Base-by-base conservation (phyloP, 2,888 invertebrate genomes). In the Himalopsyche tibetana region DNA sequence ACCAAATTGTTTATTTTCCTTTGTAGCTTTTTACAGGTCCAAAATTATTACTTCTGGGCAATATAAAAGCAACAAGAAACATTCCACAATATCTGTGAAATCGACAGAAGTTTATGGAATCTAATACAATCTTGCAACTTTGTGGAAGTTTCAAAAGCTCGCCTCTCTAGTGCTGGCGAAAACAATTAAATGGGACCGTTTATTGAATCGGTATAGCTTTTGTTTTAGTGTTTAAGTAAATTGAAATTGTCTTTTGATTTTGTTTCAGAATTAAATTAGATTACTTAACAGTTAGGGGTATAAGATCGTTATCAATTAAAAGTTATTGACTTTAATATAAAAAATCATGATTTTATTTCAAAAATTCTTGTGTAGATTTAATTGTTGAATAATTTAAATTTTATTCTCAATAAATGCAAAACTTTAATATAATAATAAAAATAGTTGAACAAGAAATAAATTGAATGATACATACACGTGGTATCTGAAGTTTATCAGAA, bases 41-140 rank as follows among this genome's bases (percentile, higher is more conserved):
- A 74, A 38, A 74, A 36, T 74, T 74, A 28, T 63, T 63, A 28
- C 11, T 74, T 74, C 28, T 36, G 36, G 38, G 38, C 12, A 38
- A 74, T 38, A 74, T 38, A 74, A 74, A 36, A 74, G 74, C 38
- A 38, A 63, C 36, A 36, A 36, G 74, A 28, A 74, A 74, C 74
- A 74, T 74, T 74, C 36, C 74, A 74, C 74, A 74, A 36, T 74
- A 74, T 74, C 74, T 74, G 19, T 74, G 74, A 15, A 74, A 74
- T 74, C 36, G 74, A 74, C 74, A 74, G 15, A 74, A 69, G 69
- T 69, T 69, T 69, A 69, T 69, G 69, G 69, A 74, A 36, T 74
- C 19, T 28, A 38, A 38, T 74, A 74, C 74, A 74, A 36, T 74
- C 36, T 74, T 74, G 74, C 15, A 74, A 74, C 69, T 74, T 38